A percentile compares a stretch with the other conserved stretches of the same genome.
Conservation (phyloP, 2,797 vertebrate species). For the Spondyliosoma cantharus region DNA sequence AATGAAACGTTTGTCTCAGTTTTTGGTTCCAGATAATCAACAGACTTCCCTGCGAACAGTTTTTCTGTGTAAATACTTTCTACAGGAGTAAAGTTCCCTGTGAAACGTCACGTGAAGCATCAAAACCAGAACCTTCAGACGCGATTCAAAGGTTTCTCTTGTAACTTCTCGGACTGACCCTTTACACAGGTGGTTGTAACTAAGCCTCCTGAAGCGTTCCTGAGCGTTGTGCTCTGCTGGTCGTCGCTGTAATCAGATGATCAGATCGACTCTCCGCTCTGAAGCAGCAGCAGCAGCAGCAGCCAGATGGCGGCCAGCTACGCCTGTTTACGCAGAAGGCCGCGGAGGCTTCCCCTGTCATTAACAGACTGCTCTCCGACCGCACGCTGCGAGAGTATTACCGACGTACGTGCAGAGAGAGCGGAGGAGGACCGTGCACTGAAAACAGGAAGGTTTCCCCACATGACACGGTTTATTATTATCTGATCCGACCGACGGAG, state of each 20-base stretch:
- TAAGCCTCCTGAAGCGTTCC: background rate
- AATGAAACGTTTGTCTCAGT: no score
- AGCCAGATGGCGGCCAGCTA: constrained; percentile 74
- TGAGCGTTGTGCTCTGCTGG: constrained; percentile 17
- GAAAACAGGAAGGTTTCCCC: constrained; percentile 44
- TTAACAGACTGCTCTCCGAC: constrained; percentile 68
- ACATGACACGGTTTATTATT: constrained; percentile 51
- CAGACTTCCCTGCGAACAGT: no score
- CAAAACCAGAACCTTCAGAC: constrained; percentile 6
- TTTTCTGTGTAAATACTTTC: no score
- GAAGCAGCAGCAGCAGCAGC: constrained; percentile 52
- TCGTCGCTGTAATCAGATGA: constrained; percentile 48
- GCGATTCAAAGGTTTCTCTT: background rate
- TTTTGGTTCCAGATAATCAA: no score
- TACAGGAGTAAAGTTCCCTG: no score
- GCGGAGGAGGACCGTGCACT: constrained; percentile 7
- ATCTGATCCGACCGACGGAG: constrained; percentile 17
- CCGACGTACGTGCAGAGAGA: constrained; percentile 49
- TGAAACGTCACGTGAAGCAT: background rate
- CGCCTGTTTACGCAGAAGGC: constrained; percentile 68
- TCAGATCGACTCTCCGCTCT: constrained; percentile 45
- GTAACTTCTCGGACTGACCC: background rate
- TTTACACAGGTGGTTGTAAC: constrained; percentile 6
- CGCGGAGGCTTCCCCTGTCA: constrained; percentile 71
- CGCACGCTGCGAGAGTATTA: constrained; percentile 67